A percentile compares a stretch with the other conserved stretches of the same genome.
phyloP scores from a whole-genome alignment of 2,113 vertebrate genomes.

The Saccopteryx leptura region DNA sequence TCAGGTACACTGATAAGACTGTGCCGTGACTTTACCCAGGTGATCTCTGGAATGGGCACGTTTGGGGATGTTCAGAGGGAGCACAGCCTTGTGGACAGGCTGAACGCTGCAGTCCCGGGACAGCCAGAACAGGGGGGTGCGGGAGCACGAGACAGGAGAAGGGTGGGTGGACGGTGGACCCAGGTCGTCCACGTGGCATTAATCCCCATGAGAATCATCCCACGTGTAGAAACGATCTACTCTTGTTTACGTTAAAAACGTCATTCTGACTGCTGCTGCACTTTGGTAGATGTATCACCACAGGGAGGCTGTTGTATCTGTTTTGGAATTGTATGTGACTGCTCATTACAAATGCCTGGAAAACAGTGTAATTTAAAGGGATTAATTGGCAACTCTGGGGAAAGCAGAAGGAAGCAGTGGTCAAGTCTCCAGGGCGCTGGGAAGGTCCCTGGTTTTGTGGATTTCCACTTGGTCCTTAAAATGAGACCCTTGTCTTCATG shows the following conservation, averaged over 20 bases:
- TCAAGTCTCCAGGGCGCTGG: too few species aligned
- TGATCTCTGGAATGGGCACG: rapidly evolving
- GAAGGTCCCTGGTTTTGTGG: neutral
- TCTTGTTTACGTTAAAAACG: neutral
- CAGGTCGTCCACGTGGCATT: rapidly evolving
- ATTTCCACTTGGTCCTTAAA: neutral
- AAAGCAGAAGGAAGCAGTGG: neutral
- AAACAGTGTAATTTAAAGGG: neutral
- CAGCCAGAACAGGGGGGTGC: rapidly evolving
- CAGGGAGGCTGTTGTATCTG: neutral
- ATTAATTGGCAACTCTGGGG: too few species aligned
- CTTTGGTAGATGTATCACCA: too few species aligned
- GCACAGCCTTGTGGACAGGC: neutral
- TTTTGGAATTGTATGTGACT: neutral
- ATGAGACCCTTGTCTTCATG: neutral
- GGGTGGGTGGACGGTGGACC: neutral
- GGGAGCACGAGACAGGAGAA: too few species aligned
- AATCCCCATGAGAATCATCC: neutral
- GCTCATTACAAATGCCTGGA: neutral
- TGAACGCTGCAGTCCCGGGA: rapidly evolving
- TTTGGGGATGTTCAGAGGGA: neutral
- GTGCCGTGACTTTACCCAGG: rapidly evolving
- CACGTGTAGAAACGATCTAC: rapidly evolving
- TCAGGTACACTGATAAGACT: rapidly evolving
- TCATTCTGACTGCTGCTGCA: neutral